A percentile compares a stretch with the other conserved stretches of the same genome.
Evolutionary conservation across 1,140 invertebrate species (phyloP).

Genomic region (Ganaspis sp.): DNA sequence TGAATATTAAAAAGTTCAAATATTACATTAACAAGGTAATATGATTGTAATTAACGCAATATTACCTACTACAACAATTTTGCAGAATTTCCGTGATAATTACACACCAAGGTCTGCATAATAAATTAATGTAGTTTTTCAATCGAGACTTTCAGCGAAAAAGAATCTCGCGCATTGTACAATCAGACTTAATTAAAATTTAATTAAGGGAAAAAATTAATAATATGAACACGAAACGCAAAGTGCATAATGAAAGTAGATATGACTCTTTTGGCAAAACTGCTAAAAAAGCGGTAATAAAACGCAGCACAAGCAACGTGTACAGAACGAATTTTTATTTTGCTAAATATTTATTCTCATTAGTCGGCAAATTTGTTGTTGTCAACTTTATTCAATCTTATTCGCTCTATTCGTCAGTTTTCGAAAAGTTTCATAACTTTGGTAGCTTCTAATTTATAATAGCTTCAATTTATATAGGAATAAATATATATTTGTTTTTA

Average conservation of each 20-base stretch:
- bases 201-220: slow-evolving; percentile 25
- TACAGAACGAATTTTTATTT: background rate
- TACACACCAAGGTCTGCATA: background rate
- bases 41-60: background rate
- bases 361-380: background rate
- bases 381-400: too few species aligned
- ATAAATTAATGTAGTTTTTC: background rate
- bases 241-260: background rate
- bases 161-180: background rate
- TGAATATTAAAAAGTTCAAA: too few species aligned
- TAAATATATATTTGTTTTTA: too few species aligned
- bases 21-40: too few species aligned
- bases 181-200: slow-evolving; percentile 17
- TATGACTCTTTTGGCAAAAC: background rate
- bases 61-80: background rate
- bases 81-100: background rate
- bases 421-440: too few species aligned
- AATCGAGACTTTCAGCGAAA: background rate
- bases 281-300: slow-evolving; percentile 8
- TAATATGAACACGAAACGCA: background rate
- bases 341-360: background rate
- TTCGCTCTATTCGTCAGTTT: too few species aligned
- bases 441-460: too few species aligned
- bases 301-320: background rate
- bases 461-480: too few species aligned